phyloP scores from a whole-genome alignment of 2,113 vertebrate genomes.

The Polypterus bichir region DNA sequence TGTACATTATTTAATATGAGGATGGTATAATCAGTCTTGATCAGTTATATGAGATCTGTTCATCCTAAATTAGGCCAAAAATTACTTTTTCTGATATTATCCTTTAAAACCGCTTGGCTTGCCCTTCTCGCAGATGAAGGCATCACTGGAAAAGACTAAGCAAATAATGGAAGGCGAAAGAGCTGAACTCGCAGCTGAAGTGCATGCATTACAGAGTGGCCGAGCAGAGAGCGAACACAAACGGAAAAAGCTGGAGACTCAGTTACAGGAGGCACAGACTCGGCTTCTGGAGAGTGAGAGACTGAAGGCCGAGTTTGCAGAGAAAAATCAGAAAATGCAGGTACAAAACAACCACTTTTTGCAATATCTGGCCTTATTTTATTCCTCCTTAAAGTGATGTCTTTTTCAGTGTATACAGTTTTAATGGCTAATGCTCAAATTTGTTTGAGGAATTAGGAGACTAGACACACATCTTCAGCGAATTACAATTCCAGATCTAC shows the following conservation, averaged over 20 bases:
- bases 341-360: constrained; percentile 22
- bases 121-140: constrained; percentile 42
- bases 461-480: too few species aligned
- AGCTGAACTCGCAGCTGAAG: constrained; percentile 46
- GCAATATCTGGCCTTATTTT: too few species aligned
- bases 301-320: constrained; percentile 50
- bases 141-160: constrained; percentile 67
- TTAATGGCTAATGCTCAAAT: too few species aligned
- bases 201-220: constrained; percentile 53
- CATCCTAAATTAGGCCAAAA: too few species aligned
- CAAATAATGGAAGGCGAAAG: constrained; percentile 58
- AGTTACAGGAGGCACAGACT: constrained; percentile 62
- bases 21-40: too few species aligned
- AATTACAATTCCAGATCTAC: too few species aligned
- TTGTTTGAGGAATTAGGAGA: too few species aligned
- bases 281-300: constrained; percentile 57
- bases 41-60: too few species aligned
- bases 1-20: too few species aligned
- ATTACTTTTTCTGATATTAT: too few species aligned
- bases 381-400: too few species aligned
- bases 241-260: constrained; percentile 60
- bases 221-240: constrained; percentile 67
- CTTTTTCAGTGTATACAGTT: too few species aligned
- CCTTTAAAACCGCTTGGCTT: not conserved
- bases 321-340: constrained; percentile 64